A percentile compares a stretch with the other conserved stretches of the same genome.
Evolutionary conservation across 2,888 invertebrate species (phyloP).

Genomic region (Cabera pusaria): DNA sequence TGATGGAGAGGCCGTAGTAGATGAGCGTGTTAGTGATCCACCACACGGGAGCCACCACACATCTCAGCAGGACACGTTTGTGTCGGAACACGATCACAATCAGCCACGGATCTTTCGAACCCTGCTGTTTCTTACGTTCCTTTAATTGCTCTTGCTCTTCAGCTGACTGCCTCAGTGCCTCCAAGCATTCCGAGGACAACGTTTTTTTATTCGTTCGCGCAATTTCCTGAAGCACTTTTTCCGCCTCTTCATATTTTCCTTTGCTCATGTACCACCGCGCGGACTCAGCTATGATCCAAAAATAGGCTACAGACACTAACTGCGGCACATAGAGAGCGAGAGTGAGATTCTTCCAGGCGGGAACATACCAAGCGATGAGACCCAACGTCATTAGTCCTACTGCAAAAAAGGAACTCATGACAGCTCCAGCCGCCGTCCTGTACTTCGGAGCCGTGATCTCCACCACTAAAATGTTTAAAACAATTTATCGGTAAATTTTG

Average conservation of each 20-base stretch:
- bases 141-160: slow-evolving; percentile 43
- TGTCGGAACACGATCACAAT: slow-evolving; percentile 53
- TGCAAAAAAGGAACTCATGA: slow-evolving; percentile 15
- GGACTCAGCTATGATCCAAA: slow-evolving; percentile 88
- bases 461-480: slow-evolving; percentile 75
- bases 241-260: slow-evolving; percentile 85
- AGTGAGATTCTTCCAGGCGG: slow-evolving; percentile 87
- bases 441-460: slow-evolving; percentile 13
- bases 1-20: slow-evolving; percentile 85
- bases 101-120: slow-evolving; percentile 54
- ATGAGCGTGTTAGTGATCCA: slow-evolving; percentile 86
- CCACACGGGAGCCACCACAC: slow-evolving; percentile 68
- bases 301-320: slow-evolving; percentile 85
- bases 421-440: slow-evolving; percentile 8
- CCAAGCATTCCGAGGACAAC: slow-evolving; percentile 57
- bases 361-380: slow-evolving; percentile 84
- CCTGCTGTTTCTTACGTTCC: slow-evolving; percentile 34
- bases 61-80: slow-evolving; percentile 48
- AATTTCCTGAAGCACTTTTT: slow-evolving; percentile 83
- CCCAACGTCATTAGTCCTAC: slow-evolving; percentile 10
- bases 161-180: slow-evolving; percentile 45
- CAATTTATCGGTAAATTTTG: too few relatives aligned
- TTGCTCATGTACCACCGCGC: slow-evolving; percentile 90
- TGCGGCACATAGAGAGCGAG: slow-evolving; percentile 87
- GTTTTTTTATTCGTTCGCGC: slow-evolving; percentile 82